Conservation (phyloP, 2,797 vertebrate species). For the Fistularia tabacaria region DNA sequence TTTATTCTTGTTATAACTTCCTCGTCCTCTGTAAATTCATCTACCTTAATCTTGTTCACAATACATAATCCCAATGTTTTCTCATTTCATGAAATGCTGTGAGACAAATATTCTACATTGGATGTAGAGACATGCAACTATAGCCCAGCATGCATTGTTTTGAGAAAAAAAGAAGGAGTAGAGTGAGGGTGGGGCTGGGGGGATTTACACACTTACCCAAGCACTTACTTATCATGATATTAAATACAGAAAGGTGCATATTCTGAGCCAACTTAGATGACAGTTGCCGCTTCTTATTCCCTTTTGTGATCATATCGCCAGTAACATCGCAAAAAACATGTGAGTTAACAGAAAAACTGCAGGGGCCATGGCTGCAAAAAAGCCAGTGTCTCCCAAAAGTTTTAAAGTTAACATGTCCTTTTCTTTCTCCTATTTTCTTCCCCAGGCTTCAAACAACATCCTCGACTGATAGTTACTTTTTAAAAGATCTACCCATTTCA, state of each 20-base stretch:
- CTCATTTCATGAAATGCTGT: constrained; percentile 32
- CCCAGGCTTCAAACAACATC: constrained; percentile 84
- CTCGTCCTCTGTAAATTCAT: too few species aligned
- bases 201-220: constrained; percentile 91
- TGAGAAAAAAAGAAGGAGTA: constrained; percentile 43
- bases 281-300: constrained; percentile 91
- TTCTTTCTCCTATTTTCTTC: constrained; percentile 64
- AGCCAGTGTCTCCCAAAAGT: constrained; percentile 53
- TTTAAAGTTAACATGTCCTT: constrained; percentile 69
- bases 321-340: constrained; percentile 85
- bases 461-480: too few species aligned
- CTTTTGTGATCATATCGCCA: constrained; percentile 90
- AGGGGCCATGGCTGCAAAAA: constrained; percentile 28
- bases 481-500: too few species aligned
- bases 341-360: constrained; percentile 73
- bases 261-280: constrained; percentile 99
- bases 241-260: constrained; percentile 90
- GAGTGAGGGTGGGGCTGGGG: constrained; percentile 71
- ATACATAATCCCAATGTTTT: not conserved
- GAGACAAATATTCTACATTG: constrained; percentile 21
- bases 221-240: constrained; percentile 76
- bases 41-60: constrained; percentile 9
- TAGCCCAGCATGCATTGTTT: constrained; percentile 45
- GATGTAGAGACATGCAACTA: constrained; percentile 48
- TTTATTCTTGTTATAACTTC: not conserved